A percentile compares a stretch with the other conserved stretches of the same genome.
These are phyloP conservation scores for Synergus itoensis DNA, from an alignment of 2,888 invertebrate genomes.

Conservation along the genomic window DNA sequence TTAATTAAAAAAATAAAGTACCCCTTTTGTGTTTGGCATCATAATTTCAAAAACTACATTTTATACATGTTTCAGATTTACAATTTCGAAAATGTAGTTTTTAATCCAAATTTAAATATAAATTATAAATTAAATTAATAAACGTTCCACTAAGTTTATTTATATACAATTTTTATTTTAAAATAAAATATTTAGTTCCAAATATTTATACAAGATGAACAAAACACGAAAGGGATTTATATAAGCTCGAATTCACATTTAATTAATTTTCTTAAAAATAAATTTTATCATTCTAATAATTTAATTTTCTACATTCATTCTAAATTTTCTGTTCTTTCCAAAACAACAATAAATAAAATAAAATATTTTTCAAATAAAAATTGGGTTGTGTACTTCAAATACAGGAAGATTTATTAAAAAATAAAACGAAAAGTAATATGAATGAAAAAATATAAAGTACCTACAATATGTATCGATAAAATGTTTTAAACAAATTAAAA, in stretches of 20 bases:
- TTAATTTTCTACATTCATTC: not conserved
- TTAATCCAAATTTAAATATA: not conserved
- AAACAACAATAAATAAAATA: not conserved
- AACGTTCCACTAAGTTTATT: not conserved
- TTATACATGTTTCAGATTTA: not conserved
- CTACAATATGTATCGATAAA: constrained; percentile 9
- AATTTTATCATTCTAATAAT: not conserved
- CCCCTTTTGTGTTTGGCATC: constrained; percentile 6
- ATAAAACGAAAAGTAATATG: not conserved
- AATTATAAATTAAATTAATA: too few relatives aligned
- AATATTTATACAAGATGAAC: not conserved
- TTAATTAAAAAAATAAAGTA: constrained; percentile 30
- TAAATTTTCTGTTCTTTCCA: not conserved
- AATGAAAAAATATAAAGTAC: constrained; percentile 7
- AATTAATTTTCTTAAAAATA: not conserved
- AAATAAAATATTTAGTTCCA: not conserved
- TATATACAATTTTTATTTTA: not conserved
- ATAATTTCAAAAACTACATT: not conserved
- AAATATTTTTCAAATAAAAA: not conserved
- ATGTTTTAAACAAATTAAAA: constrained; percentile 11
- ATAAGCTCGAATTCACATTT: constrained; percentile 37
- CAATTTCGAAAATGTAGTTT: not conserved
- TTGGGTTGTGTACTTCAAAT: not conserved
- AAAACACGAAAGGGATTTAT: constrained; percentile 34
- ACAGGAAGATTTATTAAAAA: not conserved